phyloP scores from a whole-genome alignment of 2,888 invertebrate genomes.

The Apotomis capreana region DNA sequence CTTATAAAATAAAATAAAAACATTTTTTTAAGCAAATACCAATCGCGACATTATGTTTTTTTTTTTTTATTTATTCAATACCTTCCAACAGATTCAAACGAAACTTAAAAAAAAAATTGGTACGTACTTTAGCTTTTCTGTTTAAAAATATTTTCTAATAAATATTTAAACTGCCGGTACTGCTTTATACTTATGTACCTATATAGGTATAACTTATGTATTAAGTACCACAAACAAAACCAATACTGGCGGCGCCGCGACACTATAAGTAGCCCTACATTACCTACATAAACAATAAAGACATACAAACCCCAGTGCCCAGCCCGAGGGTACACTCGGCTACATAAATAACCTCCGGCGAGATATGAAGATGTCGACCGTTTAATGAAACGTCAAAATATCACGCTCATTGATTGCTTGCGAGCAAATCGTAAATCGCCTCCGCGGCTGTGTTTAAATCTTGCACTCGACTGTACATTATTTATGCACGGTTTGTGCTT shows the following conservation, averaged over 20 bases:
- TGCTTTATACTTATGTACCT: too few species aligned
- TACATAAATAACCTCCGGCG: conserved; percentile 71
- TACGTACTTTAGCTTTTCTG: too few species aligned
- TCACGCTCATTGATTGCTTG: conserved; percentile 57
- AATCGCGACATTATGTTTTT: too few species aligned
- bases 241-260: neutral
- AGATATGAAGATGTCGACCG: conserved; percentile 78
- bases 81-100: too few species aligned
- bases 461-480: conserved; percentile 41
- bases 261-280: conserved; percentile 23
- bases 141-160: too few species aligned
- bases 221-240: neutral
- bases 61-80: too few species aligned
- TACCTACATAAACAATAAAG: conserved; percentile 38
- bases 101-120: too few species aligned
- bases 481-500: conserved; percentile 29
- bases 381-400: conserved; percentile 81
- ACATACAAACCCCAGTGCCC: conserved; percentile 44
- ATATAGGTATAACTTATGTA: neutral
- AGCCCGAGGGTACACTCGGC: conserved; percentile 66
- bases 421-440: conserved; percentile 41
- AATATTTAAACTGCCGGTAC: too few species aligned
- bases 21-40: too few species aligned
- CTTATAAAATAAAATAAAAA: too few species aligned
- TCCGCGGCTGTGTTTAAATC: conserved; percentile 52